Evolutionary conservation across 2,797 vertebrate species (phyloP).

Genomic region (Nyctalus aviator): DNA sequence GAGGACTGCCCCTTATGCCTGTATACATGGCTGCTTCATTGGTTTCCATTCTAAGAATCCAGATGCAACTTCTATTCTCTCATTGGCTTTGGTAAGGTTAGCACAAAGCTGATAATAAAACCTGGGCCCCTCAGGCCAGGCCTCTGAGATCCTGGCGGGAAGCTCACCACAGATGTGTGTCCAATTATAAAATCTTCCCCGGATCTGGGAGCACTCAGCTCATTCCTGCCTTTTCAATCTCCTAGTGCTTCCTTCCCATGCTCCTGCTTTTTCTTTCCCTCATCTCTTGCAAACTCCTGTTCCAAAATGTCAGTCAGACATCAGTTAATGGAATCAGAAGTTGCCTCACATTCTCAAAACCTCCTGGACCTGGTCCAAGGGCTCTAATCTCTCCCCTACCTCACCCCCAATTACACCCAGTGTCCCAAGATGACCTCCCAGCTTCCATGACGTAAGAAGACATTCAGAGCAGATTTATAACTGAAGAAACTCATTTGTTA

Average conservation of each 20-base stretch:
- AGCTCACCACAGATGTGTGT: constrained; percentile 45
- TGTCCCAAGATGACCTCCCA: constrained; percentile 73
- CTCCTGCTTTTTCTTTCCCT: constrained; percentile 72
- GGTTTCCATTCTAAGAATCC: not conserved
- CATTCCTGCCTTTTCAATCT: constrained; percentile 40
- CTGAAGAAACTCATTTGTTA: constrained; percentile 60
- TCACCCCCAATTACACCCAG: not conserved
- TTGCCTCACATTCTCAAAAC: constrained; percentile 73
- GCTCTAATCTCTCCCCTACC: not conserved
- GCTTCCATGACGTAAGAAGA: constrained; percentile 68
- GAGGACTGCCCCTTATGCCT: not conserved
- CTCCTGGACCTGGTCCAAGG: constrained; percentile 22
- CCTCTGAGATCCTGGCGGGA: constrained; percentile 47
- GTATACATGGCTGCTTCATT: not conserved
- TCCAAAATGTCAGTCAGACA: constrained; percentile 80
- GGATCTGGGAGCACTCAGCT: constrained; percentile 66
- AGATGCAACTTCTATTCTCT: not conserved
- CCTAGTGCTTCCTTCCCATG: constrained; percentile 59
- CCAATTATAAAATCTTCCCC: constrained; percentile 68
- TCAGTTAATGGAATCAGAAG: constrained; percentile 79
- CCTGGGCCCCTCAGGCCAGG: not conserved
- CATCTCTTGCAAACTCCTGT: constrained; percentile 73
- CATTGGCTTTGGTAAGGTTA: not conserved
- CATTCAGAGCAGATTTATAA: constrained; percentile 67
- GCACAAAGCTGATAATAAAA: constrained; percentile 35